These are phyloP conservation scores for Hylyphantes graminicola DNA, from an alignment of 1,140 invertebrate species.

Conservation along the genomic window DNA sequence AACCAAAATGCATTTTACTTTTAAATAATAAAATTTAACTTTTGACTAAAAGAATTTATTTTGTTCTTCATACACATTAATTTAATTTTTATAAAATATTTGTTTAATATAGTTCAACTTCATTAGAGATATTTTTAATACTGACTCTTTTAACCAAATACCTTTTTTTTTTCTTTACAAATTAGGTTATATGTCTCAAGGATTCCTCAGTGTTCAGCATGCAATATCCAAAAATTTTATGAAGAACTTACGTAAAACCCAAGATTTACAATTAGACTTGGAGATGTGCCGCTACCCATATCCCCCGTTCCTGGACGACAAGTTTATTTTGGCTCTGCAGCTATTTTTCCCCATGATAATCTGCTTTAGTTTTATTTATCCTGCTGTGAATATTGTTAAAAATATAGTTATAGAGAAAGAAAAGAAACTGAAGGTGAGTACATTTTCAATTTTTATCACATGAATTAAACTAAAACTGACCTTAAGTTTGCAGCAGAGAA, in stretches of 20 bases:
- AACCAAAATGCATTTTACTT: not conserved
- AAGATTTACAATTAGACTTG: slow-evolving; percentile 58
- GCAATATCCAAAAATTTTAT: slow-evolving; percentile 74
- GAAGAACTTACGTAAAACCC: slow-evolving; percentile 61
- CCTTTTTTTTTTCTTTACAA: slow-evolving; percentile 63
- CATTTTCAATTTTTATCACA: not conserved
- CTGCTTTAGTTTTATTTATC: slow-evolving; percentile 74
- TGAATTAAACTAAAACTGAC: no score
- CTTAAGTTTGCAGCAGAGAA: no score
- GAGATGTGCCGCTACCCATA: slow-evolving; percentile 79
- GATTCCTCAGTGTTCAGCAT: slow-evolving; percentile 78
- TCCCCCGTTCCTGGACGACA: slow-evolving; percentile 78
- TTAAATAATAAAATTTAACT: not conserved
- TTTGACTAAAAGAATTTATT: not conserved
- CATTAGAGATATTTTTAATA: no score
- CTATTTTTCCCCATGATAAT: slow-evolving; percentile 74
- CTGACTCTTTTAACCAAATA: not conserved
- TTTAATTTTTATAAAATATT: no score
- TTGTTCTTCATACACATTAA: not conserved
- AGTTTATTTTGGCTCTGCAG: slow-evolving; percentile 72
- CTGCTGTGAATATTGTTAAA: slow-evolving; percentile 75
- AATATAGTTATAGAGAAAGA: slow-evolving; percentile 79
- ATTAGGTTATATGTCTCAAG: slow-evolving; percentile 76
- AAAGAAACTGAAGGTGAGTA: slow-evolving; percentile 69
- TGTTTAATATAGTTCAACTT: no score